A percentile compares a stretch with the other conserved stretches of the same genome.
Conservation (phyloP, 2,888 invertebrate species). For the Octonoba sinensis region DNA sequence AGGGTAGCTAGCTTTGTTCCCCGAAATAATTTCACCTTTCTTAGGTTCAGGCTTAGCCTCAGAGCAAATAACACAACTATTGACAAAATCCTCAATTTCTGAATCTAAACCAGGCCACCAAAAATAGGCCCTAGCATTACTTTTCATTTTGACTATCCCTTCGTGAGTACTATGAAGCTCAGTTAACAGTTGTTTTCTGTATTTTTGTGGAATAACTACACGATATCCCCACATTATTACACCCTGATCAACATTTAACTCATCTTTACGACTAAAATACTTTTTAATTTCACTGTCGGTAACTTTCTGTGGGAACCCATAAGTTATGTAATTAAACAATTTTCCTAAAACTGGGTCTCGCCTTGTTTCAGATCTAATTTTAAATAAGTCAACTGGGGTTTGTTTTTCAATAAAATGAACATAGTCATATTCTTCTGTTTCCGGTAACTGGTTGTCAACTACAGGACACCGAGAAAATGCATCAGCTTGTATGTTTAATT, state of each 20-base stretch:
- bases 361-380: too few relatives aligned
- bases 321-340: conserved; percentile 18
- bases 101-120: conserved; percentile 15
- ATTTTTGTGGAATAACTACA: neutral
- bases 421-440: neutral
- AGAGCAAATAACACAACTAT: neutral
- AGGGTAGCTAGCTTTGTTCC: too few relatives aligned
- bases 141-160: too few relatives aligned
- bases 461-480: neutral
- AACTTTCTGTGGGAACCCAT: conserved; percentile 10
- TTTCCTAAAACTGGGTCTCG: too few relatives aligned
- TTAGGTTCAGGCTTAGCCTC: too few relatives aligned
- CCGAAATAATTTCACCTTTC: too few relatives aligned
- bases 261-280: neutral
- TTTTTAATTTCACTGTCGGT: neutral
- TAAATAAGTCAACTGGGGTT: neutral
- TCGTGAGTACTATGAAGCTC: conserved; percentile 20
- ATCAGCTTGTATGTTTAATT: neutral
- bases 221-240: conserved; percentile 19
- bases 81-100: conserved; percentile 1
- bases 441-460: neutral
- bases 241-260: neutral
- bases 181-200: neutral
- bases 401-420: neutral
- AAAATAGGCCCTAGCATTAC: conserved; percentile 18